Evolutionary conservation across 2,888 invertebrate species (phyloP).

Genomic region (Cosmia trapezina): DNA sequence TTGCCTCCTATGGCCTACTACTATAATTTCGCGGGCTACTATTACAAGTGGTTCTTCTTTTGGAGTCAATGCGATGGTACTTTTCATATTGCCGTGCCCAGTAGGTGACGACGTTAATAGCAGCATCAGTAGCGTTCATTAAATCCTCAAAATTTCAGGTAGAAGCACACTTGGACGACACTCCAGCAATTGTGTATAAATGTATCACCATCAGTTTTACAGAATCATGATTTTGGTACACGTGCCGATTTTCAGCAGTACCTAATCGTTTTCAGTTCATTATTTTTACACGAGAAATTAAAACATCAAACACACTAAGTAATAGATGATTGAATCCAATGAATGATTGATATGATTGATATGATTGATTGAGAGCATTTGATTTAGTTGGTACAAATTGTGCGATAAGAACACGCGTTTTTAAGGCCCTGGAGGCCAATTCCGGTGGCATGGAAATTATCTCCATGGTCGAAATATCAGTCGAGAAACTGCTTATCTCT

Average conservation of each 20-base stretch:
- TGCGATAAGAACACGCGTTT: background rate
- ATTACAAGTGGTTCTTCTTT: too few relatives aligned
- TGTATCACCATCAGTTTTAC: too few relatives aligned
- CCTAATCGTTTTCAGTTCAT: constrained; percentile 1
- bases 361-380: constrained; percentile 25
- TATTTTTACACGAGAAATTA: constrained; percentile 27
- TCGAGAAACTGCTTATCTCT: too few relatives aligned
- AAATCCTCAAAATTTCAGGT: background rate
- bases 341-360: constrained; percentile 6
- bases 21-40: too few relatives aligned
- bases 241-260: background rate
- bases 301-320: constrained; percentile 22
- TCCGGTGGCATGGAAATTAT: too few relatives aligned
- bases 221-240: background rate
- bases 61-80: too few relatives aligned
- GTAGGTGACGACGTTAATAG: background rate
- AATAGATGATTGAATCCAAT: constrained; percentile 21
- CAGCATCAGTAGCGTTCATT: background rate
- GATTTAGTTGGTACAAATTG: constrained; percentile 1
- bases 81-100: background rate
- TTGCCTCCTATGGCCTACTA: too few relatives aligned
- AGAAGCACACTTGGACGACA: too few relatives aligned
- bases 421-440: too few relatives aligned
- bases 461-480: too few relatives aligned
- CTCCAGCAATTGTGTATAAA: too few relatives aligned